Conservation (phyloP, 2,113 vertebrate genomes). For the Bos javanicus region DNA sequence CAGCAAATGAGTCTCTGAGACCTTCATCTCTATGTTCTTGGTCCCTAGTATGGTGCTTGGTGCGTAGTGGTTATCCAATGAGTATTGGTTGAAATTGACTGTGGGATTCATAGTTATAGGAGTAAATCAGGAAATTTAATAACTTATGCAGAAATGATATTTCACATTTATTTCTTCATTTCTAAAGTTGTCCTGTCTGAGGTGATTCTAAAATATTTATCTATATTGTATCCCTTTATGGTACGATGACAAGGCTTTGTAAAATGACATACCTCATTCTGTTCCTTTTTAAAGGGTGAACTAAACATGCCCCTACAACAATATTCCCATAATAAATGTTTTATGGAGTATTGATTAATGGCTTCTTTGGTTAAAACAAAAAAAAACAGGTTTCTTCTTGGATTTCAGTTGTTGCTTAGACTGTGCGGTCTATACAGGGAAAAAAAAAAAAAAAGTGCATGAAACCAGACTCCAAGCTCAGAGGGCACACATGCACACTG, state of each 20-base stretch:
- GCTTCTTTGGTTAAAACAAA: not conserved
- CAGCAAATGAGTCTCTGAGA: not conserved
- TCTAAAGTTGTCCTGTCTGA: not conserved
- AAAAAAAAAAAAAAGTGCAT: slow-evolving; percentile 39
- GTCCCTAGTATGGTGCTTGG: not conserved
- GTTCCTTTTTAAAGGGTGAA: slow-evolving; percentile 16
- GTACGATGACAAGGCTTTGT: not conserved
- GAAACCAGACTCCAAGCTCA: not conserved
- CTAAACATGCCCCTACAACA: not conserved
- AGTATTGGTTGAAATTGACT: not conserved
- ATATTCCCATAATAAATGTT: slow-evolving; percentile 18
- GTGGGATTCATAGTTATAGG: not conserved
- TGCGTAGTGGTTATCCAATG: not conserved
- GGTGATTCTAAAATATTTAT: not conserved
- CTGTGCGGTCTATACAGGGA: not conserved
- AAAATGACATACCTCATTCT: not conserved
- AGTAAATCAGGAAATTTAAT: not conserved
- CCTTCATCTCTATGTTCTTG: not conserved
- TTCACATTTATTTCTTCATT: slow-evolving; percentile 11
- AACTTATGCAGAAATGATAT: not conserved
- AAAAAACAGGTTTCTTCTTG: not conserved
- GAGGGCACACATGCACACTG: not conserved
- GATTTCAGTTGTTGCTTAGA: slow-evolving; percentile 53
- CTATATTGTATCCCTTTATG: slow-evolving; percentile 11
- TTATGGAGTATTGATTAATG: slow-evolving; percentile 24